Base-by-base conservation (phyloP, 2,888 invertebrate genomes). In the Synanthedon myopaeformis region DNA sequence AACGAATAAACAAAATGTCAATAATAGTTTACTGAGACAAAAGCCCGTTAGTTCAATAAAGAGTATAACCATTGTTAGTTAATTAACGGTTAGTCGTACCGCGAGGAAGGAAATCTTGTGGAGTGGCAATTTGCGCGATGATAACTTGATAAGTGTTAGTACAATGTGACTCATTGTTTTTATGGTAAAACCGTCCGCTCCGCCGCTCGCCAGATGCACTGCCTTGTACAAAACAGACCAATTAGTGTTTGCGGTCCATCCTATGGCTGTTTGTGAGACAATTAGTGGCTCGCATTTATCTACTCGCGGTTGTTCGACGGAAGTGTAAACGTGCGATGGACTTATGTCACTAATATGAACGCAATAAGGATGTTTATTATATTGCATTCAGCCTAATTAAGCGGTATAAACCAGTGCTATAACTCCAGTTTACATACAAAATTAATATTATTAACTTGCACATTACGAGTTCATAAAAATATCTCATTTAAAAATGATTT, bases 61-160 rank as follows among this genome's bases (percentile, higher is more conserved):
- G 13, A 13, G 14, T 45, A 23, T n/a, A n/a, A n/a, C 13, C 45
- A 45, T 45, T 45, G 45, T 45, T 12, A 13, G 45, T 45, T 12
- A 45, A 45, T 45, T 45, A 45, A 45, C 45, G 45, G 45, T 45
- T 45, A 35, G 35, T 45, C 1, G 45, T 45, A 57, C 56, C 56
- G 66, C 52, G 54, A 63, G 70, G 72, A 72, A 72, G 70, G 70
- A 72, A 70, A 69, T 61, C 58, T 62, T 62, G 61, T 54, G 55
- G 58, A 56, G 35, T 51, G n/a, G 23, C 35, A 51, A 51, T 35
- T n/a, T 51, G 13, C 13, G 10, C 35, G 10, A 51, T 51, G 51
- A 41, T 51, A 51, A 51, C 53, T 35, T 35, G 49, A 53, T 52
- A 52, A 52, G 13, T 52, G 52, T 35, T 35, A 35, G 49, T 41